Evolutionary conservation across 2,113 vertebrate species (phyloP), one percentile per base, ranked within the genome.

Genomic region (Equus przewalskii): DNA sequence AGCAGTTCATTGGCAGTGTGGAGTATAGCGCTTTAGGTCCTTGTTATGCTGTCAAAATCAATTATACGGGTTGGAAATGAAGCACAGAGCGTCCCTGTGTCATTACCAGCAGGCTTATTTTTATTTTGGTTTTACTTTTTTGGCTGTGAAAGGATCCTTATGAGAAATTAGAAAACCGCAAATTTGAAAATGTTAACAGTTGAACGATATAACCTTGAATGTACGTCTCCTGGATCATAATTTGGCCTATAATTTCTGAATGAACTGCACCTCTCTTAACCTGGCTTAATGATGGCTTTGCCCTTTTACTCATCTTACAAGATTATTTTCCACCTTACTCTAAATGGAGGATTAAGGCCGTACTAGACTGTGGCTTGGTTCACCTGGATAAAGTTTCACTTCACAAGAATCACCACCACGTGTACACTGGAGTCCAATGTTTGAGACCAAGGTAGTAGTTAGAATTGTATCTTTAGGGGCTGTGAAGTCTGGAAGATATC

Each of bases 1-100:
- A 69, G 93, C 87, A 75, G 60, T 33, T 72, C 87, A 64, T 86
- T 70, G 91, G 64, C 75, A 65, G 98, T 98, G 98, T 99, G 99
- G 98, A 99, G 98, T 98, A 96, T 98, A 96, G 98, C 98, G 98
- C 98, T 98, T 98, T 98, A 95, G 98, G 98, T 99, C 99, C 98
- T 98, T 98, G 98, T 94, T 98, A 26, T 95, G 98, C 99, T 99
- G 99, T 99, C 99, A 99, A 97, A 97, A 98, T 98, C 98, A 99
- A 98, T 99, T 99, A 98, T 76, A 78, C 30, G n/a, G 89, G 69
- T 80, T 82, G 96, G 93, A 97, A 97, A 95, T 98, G 98, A 99
- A 94, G 91, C 98, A 99, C 98, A 99, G 98, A 98, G 98, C 73
- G 97, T 98, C 96, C 98, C 98, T 99, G 97, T 99, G 98, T 98